These are phyloP conservation scores for Eretmochelys imbricata DNA, from an alignment of 2,113 vertebrate genomes.

Conservation along the genomic window DNA sequence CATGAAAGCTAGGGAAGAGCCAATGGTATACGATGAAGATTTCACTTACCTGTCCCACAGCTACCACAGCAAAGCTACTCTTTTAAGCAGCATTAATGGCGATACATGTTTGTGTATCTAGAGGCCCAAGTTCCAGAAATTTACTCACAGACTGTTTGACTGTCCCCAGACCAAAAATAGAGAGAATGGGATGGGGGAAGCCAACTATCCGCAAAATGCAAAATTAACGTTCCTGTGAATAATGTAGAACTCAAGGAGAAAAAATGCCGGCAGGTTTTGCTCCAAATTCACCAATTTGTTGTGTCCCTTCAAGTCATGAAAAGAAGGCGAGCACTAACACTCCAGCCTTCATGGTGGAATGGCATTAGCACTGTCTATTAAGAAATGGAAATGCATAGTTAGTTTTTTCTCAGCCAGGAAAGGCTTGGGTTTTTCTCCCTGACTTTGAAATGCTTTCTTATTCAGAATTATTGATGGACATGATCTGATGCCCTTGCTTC, in stretches of 20 bases:
- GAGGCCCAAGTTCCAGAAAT: background rate
- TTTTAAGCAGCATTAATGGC: background rate
- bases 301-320: background rate
- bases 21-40: background rate
- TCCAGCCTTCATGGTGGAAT: accelerated
- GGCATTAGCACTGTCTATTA: background rate
- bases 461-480: conserved; percentile 85
- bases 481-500: conserved; percentile 88
- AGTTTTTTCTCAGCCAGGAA: background rate
- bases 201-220: background rate
- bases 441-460: conserved; percentile 14
- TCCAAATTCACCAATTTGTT: background rate
- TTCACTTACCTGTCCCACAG: background rate
- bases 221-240: background rate
- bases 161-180: background rate
- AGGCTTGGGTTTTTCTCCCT: background rate
- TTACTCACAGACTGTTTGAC: background rate
- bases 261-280: background rate
- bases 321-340: background rate
- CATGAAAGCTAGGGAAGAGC: background rate
- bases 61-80: background rate
- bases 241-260: background rate
- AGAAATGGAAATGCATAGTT: background rate
- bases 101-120: background rate
- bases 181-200: background rate